Conservation (phyloP, 2,888 invertebrate genomes). For the Chironomus tentans region DNA sequence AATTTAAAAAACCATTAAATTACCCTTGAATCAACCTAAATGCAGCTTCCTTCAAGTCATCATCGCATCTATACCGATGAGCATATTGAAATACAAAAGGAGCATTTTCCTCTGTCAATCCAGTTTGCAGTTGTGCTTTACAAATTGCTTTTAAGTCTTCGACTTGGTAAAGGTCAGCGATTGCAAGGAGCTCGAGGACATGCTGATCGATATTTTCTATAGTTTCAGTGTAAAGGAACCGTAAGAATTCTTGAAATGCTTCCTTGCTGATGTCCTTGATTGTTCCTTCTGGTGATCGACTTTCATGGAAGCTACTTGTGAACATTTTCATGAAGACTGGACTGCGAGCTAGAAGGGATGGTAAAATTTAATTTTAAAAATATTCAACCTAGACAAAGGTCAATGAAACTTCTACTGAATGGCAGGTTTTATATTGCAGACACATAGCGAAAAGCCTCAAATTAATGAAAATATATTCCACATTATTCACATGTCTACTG, state of each 20-base stretch:
- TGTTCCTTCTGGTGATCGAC: background rate
- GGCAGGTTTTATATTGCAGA: too few species aligned
- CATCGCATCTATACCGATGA: background rate
- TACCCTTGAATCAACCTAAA: background rate
- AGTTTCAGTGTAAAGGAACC: background rate
- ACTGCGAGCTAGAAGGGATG: background rate
- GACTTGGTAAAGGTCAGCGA: background rate
- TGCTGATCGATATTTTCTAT: background rate
- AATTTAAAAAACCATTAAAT: background rate
- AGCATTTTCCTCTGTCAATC: background rate
- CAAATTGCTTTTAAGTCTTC: conserved; percentile 4
- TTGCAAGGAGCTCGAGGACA: background rate
- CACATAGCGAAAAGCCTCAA: too few species aligned
- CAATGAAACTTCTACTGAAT: too few species aligned
- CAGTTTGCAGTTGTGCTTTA: background rate
- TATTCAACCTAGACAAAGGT: too few species aligned
- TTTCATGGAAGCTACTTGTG: background rate
- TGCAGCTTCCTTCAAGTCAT: background rate
- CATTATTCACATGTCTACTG: too few species aligned
- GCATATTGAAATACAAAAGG: background rate
- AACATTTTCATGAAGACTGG: conserved; percentile 2
- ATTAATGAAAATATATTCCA: too few species aligned
- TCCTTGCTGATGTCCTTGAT: background rate
- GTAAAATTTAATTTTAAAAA: too few species aligned
- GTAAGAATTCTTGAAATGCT: background rate